These are phyloP conservation scores for Oophaga sylvatica DNA, from an alignment of 2,797 vertebrate species.

Conservation along the genomic window DNA sequence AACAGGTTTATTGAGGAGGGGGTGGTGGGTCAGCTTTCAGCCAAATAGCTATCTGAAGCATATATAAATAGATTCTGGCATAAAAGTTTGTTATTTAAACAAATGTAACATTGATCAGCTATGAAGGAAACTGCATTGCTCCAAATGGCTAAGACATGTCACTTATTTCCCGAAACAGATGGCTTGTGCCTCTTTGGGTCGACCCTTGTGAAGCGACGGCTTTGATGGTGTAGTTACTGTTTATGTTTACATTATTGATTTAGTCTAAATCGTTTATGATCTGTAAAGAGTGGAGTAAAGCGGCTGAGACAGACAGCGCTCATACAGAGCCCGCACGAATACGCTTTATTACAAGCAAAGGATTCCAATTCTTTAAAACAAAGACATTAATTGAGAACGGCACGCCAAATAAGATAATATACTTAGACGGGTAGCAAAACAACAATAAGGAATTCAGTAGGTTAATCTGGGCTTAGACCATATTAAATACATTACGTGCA, in stretches of 20 bases:
- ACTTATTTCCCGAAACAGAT: neutral
- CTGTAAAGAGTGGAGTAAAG: neutral
- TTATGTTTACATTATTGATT: neutral
- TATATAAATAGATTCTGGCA: too few species aligned
- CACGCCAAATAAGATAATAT: neutral
- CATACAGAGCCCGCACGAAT: neutral
- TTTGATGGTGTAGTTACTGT: slow-evolving; percentile 8
- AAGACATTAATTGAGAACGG: slow-evolving; percentile 20
- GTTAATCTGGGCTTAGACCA: slow-evolving; percentile 49
- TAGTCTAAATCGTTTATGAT: neutral
- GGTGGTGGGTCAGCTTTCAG: too few species aligned
- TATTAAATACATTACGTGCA: slow-evolving; percentile 37
- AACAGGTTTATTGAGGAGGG: too few species aligned
- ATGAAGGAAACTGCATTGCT: too few species aligned
- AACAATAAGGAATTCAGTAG: slow-evolving; percentile 31
- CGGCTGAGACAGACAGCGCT: neutral
- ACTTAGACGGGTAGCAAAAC: slow-evolving; percentile 20
- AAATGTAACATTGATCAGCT: too few species aligned
- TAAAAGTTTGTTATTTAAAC: too few species aligned
- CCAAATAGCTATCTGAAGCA: too few species aligned
- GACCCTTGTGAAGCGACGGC: neutral
- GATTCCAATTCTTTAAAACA: neutral
- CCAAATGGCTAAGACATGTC: too few species aligned
- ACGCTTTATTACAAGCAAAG: neutral
- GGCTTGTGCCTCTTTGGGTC: neutral